Evolutionary conservation across 2,888 invertebrate species (phyloP).

Genomic region (Camponotus fellah): DNA sequence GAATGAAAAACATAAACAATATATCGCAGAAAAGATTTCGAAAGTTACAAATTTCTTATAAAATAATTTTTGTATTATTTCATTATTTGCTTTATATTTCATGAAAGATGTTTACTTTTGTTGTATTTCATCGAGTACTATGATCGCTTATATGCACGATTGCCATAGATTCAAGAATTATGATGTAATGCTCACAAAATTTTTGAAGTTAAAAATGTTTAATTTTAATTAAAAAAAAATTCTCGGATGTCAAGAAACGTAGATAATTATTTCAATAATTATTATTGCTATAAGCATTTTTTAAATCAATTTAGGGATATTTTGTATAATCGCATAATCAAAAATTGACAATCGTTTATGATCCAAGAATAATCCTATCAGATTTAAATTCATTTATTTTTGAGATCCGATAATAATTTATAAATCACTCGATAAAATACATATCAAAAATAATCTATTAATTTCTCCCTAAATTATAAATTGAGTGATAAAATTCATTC

Average conservation of each 20-base stretch:
- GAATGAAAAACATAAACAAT: not conserved
- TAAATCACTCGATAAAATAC: not conserved
- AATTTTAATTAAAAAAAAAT: not conserved
- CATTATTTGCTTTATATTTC: not conserved
- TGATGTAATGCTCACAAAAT: not conserved
- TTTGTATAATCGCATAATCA: not conserved
- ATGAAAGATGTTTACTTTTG: not conserved
- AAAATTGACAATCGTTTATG: not conserved
- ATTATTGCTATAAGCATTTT: not conserved
- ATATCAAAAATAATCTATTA: not conserved
- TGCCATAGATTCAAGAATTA: not conserved
- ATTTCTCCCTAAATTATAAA: not conserved
- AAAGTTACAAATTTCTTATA: not conserved
- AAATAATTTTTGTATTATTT: slow-evolving; percentile 1
- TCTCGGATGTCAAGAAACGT: not conserved
- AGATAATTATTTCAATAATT: not conserved
- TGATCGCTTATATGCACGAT: not conserved
- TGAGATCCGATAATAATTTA: not conserved
- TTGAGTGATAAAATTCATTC: not conserved
- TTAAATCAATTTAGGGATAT: not conserved
- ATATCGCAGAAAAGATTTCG: not conserved
- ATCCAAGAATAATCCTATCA: not conserved
- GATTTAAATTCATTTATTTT: not conserved
- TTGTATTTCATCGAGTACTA: not conserved
- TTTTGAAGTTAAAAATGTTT: not conserved